A percentile compares a stretch with the other conserved stretches of the same genome.
Conservation (phyloP, 2,888 invertebrate genomes). For the Macaria liturata region DNA sequence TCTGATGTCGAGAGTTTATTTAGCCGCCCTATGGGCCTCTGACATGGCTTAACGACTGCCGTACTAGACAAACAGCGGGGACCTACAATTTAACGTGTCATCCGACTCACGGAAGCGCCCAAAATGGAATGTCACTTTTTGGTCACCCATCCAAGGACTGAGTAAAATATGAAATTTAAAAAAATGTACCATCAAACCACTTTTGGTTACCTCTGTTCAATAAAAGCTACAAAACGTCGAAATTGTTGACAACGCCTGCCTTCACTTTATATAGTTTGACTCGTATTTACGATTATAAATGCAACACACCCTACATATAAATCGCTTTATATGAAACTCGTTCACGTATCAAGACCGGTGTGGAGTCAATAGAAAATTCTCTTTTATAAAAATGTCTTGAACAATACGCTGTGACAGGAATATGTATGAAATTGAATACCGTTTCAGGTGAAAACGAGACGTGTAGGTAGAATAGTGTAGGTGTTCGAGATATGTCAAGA, state of each 20-base stretch:
- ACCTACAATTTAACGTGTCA: too few species aligned
- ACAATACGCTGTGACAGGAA: slow-evolving; percentile 22
- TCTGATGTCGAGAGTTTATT: too few species aligned
- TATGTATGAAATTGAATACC: slow-evolving; percentile 34
- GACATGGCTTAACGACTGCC: too few species aligned
- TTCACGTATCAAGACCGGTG: slow-evolving; percentile 19
- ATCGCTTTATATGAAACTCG: not conserved
- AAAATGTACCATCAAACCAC: not conserved
- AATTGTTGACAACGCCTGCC: not conserved
- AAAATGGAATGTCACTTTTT: too few species aligned
- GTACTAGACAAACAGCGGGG: too few species aligned
- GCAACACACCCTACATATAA: not conserved
- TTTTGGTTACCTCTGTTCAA: not conserved
- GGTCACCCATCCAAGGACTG: too few species aligned
- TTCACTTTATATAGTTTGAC: not conserved
- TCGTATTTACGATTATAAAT: not conserved
- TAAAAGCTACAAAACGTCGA: not conserved
- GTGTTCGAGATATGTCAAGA: too few species aligned
- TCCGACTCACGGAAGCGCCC: too few species aligned
- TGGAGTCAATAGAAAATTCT: slow-evolving; percentile 21
- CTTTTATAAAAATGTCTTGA: slow-evolving; percentile 15
- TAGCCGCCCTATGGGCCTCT: too few species aligned
- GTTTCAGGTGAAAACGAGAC: not conserved
- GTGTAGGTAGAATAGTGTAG: too few species aligned
- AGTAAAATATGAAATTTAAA: not conserved